phyloP scores from a whole-genome alignment of 1,140 invertebrate genomes.

The Drosophila nasuta region DNA sequence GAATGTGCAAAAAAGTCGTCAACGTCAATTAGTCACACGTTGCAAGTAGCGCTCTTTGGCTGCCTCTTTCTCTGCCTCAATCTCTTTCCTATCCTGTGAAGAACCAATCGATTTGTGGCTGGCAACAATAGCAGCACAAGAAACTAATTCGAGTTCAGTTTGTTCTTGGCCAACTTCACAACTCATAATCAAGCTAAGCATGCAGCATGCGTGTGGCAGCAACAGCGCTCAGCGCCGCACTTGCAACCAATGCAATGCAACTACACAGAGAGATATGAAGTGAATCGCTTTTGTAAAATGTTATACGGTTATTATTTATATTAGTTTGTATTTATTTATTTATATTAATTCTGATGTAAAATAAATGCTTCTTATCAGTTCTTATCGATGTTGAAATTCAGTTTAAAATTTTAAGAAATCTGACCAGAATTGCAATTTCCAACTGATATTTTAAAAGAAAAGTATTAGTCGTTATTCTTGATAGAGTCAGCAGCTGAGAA shows the following conservation, averaged over 20 bases:
- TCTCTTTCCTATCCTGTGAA: neutral
- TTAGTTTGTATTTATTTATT: too few species aligned
- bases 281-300: too few species aligned
- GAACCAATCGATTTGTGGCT: constrained; percentile 41
- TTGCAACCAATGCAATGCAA: neutral
- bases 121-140: constrained; percentile 25
- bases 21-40: constrained; percentile 70
- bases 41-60: constrained; percentile 20
- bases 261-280: too few species aligned
- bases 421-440: too few species aligned
- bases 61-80: neutral
- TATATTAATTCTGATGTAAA: too few species aligned
- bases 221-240: constrained; percentile 21
- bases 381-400: too few species aligned
- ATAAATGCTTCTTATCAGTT: too few species aligned
- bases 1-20: constrained; percentile 63
- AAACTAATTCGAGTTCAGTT: constrained; percentile 33
- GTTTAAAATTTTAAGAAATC: too few species aligned
- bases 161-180: constrained; percentile 21
- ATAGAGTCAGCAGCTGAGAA: too few species aligned
- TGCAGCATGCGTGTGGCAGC: constrained; percentile 49
- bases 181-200: constrained; percentile 35
- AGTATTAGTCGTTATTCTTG: too few species aligned
- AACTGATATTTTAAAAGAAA: too few species aligned
- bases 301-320: too few species aligned